Base-by-base conservation (phyloP, 2,888 invertebrate genomes). In the Drosophila histrio region DNA sequence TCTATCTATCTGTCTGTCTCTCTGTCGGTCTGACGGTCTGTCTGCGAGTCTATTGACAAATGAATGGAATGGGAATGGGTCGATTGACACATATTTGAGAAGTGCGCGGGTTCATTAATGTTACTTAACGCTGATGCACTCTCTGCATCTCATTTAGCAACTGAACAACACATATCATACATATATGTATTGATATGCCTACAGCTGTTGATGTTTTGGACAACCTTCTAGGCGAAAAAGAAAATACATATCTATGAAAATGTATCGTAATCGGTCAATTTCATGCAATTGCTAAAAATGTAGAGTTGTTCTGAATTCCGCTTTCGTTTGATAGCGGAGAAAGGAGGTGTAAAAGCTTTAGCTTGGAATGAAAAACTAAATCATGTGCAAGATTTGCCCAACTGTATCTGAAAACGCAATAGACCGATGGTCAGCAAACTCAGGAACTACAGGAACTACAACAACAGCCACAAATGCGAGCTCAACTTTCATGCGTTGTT, bases 41-140 rank as follows among this genome's bases (percentile, higher is more conserved):
- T 30, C 47, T 49, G 17, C 13, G 13, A 22, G 32, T 36, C 30
- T 50, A 50, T 76, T 41, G 36, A 66, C 58, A 67, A 62, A 62
- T 67, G 63, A 39, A 47, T 54, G 65, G 52, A 70, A 68, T 79
- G 74, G 73, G 36, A 76, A 72, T 68, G 69, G 64, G 46, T 36
- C 73, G 59, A 79, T 77, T 79, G 77, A 77, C 77, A 77, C 63
- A 77, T 77, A 65, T 77, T 77, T 59, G 54, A 72, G 65, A 61
- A 77, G 80, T 77, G 80, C 80, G 62, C 58, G 44, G 54, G 61
- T 59, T 79, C 77, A 77, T 79, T 79, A 77, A 68, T 50, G 62
- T 72, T 72, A 58, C 80, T 77, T 72, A 77, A 77, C 49, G 54
- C 74, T 39, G 60, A 60, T 63, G 75, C 70, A 74, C 78, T 75